Evolutionary conservation across 2,113 vertebrate species (phyloP).

Genomic region (Notiomystis cincta): DNA sequence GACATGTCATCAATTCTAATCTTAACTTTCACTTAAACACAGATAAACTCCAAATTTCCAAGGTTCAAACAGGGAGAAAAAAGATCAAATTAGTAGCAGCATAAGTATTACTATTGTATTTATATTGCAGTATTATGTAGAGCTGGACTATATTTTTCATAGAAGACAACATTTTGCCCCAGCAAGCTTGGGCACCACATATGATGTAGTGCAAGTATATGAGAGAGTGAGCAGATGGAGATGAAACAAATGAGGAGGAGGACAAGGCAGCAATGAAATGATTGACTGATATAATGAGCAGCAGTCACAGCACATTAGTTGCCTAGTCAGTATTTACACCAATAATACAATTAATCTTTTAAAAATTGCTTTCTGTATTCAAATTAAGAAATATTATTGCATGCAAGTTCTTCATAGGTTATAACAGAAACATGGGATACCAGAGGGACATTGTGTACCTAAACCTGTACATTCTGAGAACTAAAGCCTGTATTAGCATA

Average conservation of each 20-base stretch:
- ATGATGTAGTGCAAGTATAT: not conserved
- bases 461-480: not conserved
- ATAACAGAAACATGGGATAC: not conserved
- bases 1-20: not conserved
- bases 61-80: not conserved
- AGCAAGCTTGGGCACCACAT: not conserved
- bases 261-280: not conserved
- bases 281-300: constrained; percentile 19
- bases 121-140: not conserved
- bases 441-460: not conserved
- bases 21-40: not conserved
- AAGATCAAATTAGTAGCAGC: not conserved
- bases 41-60: not conserved
- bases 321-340: constrained; percentile 24
- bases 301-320: not conserved
- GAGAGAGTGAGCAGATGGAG: not conserved
- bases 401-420: not conserved
- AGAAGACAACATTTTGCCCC: not conserved
- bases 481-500: not conserved
- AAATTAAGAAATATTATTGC: not conserved
- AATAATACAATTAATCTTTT: constrained; percentile 16
- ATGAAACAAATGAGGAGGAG: constrained; percentile 4
- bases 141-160: not conserved
- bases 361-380: not conserved
- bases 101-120: not conserved